A percentile compares a stretch with the other conserved stretches of the same genome.
These are phyloP conservation scores for Dysidea cf. avara DNA, from an alignment of 37 sponge, comb jelly and placozoan genomes.

Conservation along the genomic window DNA sequence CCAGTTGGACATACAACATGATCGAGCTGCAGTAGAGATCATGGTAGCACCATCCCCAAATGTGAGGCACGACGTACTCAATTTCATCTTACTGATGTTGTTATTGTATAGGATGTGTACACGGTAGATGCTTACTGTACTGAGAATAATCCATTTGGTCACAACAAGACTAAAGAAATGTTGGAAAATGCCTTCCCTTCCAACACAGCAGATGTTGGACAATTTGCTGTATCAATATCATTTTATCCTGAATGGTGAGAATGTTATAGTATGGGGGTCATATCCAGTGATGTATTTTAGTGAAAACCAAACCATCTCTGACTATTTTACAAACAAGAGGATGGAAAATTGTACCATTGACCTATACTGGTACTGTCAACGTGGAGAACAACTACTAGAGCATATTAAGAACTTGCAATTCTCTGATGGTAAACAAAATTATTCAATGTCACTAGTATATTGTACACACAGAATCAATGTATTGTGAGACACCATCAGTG, in stretches of 20 bases:
- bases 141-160: slow-evolving; percentile 8
- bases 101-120: slow-evolving; percentile 27
- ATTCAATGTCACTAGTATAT: neutral
- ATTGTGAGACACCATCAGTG: slow-evolving; percentile 24
- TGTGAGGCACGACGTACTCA: neutral
- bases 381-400: slow-evolving; percentile 12
- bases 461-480: slow-evolving; percentile 29
- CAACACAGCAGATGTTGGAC: neutral
- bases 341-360: slow-evolving; percentile 30
- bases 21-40: slow-evolving; percentile 16
- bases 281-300: too few relatives aligned
- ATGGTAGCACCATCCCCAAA: slow-evolving; percentile 10
- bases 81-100: neutral
- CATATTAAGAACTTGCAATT: slow-evolving; percentile 15
- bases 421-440: slow-evolving; percentile 24
- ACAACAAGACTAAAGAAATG: slow-evolving; percentile 6
- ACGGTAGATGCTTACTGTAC: slow-evolving; percentile 26
- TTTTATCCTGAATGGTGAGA: slow-evolving; percentile 58
- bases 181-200: slow-evolving; percentile 25
- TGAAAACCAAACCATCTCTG: slow-evolving; percentile 17
- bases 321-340: slow-evolving; percentile 3
- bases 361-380: slow-evolving; percentile 39
- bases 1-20: neutral
- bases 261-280: too few relatives aligned
- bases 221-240: slow-evolving; percentile 4